Evolutionary conservation across 2,797 vertebrate genomes (phyloP).

Genomic region (Sebastiscus albofasciatus): DNA sequence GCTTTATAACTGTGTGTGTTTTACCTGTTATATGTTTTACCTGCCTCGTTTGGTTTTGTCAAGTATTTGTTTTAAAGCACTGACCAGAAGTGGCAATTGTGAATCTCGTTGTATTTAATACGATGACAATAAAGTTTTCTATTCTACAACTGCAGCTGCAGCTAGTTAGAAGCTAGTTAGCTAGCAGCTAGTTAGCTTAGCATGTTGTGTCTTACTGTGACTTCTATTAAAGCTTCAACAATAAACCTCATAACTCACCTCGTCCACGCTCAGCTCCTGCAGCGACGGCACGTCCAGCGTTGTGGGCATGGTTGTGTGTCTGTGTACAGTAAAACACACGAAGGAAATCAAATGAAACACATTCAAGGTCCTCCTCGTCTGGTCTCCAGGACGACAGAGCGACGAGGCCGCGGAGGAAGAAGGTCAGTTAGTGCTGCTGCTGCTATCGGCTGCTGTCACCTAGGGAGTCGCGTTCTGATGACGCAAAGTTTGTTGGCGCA

Average conservation of each 20-base stretch:
- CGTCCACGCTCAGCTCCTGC: constrained; percentile 89
- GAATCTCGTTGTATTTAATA: no score
- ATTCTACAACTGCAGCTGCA: not conserved
- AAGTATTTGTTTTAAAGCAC: no score
- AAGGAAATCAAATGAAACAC: constrained; percentile 45
- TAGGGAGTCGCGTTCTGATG: constrained; percentile 53
- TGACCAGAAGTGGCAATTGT: no score
- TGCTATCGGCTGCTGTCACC: constrained; percentile 37
- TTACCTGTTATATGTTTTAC: no score
- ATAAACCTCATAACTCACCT: constrained; percentile 82
- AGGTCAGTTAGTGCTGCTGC: constrained; percentile 78
- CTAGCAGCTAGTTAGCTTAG: constrained; percentile 42
- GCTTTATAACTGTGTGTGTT: no score
- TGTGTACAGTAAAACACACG: constrained; percentile 7
- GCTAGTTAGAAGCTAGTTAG: constrained; percentile 25
- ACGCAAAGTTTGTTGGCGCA: constrained; percentile 23
- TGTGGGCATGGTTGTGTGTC: constrained; percentile 82
- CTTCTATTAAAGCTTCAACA: not conserved
- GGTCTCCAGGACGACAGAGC: constrained; percentile 57
- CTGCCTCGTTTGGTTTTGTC: no score
- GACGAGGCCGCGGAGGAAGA: constrained; percentile 63
- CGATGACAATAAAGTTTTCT: no score
- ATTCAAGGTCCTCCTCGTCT: constrained; percentile 73
- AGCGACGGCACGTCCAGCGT: constrained; percentile 82
- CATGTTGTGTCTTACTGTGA: not conserved